Conservation (phyloP, 2,888 invertebrate genomes). For the Hyalella azteca region DNA sequence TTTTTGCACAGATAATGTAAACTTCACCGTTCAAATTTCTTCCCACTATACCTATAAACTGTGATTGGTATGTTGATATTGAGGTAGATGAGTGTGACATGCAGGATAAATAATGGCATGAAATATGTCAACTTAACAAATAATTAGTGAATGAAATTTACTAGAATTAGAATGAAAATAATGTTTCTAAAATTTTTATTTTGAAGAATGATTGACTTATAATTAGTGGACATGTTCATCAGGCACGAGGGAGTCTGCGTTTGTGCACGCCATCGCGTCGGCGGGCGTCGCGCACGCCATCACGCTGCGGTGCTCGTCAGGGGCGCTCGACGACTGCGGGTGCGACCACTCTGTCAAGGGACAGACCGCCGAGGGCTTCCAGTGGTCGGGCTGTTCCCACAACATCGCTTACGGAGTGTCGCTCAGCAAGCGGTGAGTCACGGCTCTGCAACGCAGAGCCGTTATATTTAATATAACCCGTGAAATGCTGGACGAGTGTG, state of each 20-base stretch:
- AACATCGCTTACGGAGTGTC: constrained; percentile 63
- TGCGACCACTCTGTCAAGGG: constrained; percentile 64
- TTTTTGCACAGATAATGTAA: no score
- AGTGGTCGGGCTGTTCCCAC: constrained; percentile 63
- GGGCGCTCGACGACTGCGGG: constrained; percentile 64
- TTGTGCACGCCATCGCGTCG: constrained; percentile 63
- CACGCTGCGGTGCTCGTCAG: constrained; percentile 65
- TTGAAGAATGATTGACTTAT: no score
- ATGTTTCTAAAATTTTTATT: no score
- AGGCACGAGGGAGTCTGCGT: constrained; percentile 64
- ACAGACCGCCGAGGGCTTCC: constrained; percentile 61
- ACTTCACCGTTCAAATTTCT: no score
- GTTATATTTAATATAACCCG: no score
- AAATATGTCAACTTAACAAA: neutral
- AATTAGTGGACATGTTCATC: no score
- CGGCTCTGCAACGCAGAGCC: no score
- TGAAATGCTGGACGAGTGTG: no score
- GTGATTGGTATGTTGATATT: no score
- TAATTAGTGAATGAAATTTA: neutral
- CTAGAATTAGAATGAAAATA: no score
- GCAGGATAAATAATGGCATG: neutral
- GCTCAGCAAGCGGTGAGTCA: constrained; percentile 62
- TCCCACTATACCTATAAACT: no score
- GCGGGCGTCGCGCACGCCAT: constrained; percentile 65
- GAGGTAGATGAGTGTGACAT: no score